These are phyloP conservation scores for Agrilus planipennis DNA, from an alignment of 1,140 invertebrate genomes.

Conservation along the genomic window DNA sequence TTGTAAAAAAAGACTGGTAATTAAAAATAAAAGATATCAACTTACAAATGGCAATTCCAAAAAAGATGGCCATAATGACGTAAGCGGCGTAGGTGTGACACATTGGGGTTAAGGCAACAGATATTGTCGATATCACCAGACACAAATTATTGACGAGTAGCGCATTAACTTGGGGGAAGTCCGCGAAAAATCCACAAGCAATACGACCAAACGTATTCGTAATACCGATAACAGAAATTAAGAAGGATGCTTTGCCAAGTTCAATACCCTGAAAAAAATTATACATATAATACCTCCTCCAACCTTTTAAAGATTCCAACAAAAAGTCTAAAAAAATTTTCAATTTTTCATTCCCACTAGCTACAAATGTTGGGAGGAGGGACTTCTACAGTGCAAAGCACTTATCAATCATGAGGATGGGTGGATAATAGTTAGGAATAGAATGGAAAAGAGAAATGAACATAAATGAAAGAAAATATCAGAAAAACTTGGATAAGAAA, in stretches of 20 bases:
- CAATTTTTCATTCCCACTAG: too few relatives aligned
- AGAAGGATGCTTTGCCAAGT: conserved; percentile 62
- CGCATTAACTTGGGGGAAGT: conserved; percentile 79
- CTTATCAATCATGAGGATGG: too few relatives aligned
- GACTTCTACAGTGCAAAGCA: too few relatives aligned
- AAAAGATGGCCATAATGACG: conserved; percentile 75
- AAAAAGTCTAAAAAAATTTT: neutral
- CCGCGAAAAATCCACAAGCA: conserved; percentile 72
- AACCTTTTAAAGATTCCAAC: neutral
- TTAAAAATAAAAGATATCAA: conserved; percentile 22
- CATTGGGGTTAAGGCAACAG: conserved; percentile 75
- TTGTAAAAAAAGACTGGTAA: neutral
- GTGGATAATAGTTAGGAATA: too few relatives aligned
- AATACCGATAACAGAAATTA: conserved; percentile 91
- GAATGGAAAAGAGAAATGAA: too few relatives aligned
- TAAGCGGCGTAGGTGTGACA: conserved; percentile 66
- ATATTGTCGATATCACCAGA: conserved; percentile 76
- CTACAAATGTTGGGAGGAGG: too few relatives aligned
- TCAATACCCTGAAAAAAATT: conserved; percentile 56
- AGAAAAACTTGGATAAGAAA: too few relatives aligned
- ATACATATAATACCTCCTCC: neutral
- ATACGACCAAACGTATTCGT: conserved; percentile 88
- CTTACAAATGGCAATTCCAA: conserved; percentile 93
- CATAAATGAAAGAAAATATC: too few relatives aligned
- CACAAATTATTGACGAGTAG: conserved; percentile 90